These are phyloP conservation scores for Leptonema lineaticorne DNA, from an alignment of 1,140 invertebrate genomes.

Conservation along the genomic window DNA sequence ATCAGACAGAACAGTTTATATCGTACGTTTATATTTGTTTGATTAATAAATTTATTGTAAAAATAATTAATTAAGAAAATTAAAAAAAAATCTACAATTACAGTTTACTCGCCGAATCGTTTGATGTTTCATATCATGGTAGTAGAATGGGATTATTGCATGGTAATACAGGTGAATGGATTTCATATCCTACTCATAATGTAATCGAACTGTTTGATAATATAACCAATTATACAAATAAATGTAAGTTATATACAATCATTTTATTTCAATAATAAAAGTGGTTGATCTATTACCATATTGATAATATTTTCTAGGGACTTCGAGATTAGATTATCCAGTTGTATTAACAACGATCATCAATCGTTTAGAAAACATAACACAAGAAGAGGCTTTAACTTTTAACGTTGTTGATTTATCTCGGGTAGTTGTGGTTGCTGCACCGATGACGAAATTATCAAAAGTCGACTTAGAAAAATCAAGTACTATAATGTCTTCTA, in stretches of 20 bases:
- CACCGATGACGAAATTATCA: slow-evolving; percentile 48
- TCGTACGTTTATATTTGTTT: slow-evolving; percentile 49
- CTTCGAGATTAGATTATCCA: slow-evolving; percentile 51
- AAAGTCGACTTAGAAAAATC: slow-evolving; percentile 47
- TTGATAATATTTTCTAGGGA: slow-evolving; percentile 48
- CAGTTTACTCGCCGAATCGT: slow-evolving; percentile 50
- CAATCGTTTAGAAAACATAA: slow-evolving; percentile 46
- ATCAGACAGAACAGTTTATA: slow-evolving; percentile 57
- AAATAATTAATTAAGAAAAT: no score
- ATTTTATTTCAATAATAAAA: slow-evolving; percentile 11
- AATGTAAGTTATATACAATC: slow-evolving; percentile 45
- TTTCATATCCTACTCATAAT: slow-evolving; percentile 52
- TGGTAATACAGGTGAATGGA: slow-evolving; percentile 58
- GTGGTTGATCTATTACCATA: slow-evolving; percentile 2
- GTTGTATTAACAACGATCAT: slow-evolving; percentile 49
- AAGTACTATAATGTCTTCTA: slow-evolving; percentile 46
- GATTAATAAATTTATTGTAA: not conserved
- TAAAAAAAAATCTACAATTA: no score
- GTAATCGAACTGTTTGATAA: slow-evolving; percentile 47
- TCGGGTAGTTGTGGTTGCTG: slow-evolving; percentile 49
- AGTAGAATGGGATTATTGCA: slow-evolving; percentile 60
- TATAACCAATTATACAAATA: slow-evolving; percentile 47
- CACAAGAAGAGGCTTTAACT: slow-evolving; percentile 43
- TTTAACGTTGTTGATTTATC: slow-evolving; percentile 46
- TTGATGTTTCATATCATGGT: slow-evolving; percentile 58